phyloP scores from a whole-genome alignment of 1,140 invertebrate species.

The Lucilia cuprina region DNA sequence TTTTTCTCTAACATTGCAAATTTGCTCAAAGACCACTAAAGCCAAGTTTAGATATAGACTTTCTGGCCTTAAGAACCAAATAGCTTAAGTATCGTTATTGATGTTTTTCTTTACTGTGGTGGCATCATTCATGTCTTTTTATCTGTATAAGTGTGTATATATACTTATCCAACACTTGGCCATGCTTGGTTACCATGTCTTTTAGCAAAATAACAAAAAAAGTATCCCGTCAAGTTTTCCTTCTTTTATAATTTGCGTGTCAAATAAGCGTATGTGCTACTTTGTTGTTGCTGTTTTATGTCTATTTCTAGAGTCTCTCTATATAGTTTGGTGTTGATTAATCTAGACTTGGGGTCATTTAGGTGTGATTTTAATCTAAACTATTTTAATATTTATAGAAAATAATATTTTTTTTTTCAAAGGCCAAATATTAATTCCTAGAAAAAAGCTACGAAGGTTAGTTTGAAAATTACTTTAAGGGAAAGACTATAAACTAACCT shows the following conservation, averaged over 20 bases:
- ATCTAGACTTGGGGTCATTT: conserved; percentile 12
- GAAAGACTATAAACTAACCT: too few relatives aligned
- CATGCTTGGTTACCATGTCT: background rate
- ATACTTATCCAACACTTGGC: background rate
- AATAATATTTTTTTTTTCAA: background rate
- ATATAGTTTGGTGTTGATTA: conserved; percentile 8
- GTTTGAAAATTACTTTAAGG: too few relatives aligned
- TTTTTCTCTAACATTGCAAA: background rate
- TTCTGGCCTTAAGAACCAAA: background rate
- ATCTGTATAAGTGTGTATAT: background rate
- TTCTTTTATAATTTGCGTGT: conserved; percentile 25
- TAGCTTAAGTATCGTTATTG: background rate
- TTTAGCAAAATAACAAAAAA: background rate
- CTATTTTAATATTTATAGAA: background rate
- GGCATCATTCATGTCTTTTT: conserved; percentile 16
- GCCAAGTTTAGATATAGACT: too few relatives aligned
- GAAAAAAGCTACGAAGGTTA: background rate
- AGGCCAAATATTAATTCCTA: background rate
- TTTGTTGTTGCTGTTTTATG: background rate
- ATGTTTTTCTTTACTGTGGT: background rate
- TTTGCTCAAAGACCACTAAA: background rate
- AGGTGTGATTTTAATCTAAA: conserved; percentile 1
- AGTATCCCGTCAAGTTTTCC: background rate
- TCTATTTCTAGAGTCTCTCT: background rate
- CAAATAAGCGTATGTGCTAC: conserved; percentile 33